Conservation (phyloP, 2,113 vertebrate species). For the Parotia lawesii region DNA sequence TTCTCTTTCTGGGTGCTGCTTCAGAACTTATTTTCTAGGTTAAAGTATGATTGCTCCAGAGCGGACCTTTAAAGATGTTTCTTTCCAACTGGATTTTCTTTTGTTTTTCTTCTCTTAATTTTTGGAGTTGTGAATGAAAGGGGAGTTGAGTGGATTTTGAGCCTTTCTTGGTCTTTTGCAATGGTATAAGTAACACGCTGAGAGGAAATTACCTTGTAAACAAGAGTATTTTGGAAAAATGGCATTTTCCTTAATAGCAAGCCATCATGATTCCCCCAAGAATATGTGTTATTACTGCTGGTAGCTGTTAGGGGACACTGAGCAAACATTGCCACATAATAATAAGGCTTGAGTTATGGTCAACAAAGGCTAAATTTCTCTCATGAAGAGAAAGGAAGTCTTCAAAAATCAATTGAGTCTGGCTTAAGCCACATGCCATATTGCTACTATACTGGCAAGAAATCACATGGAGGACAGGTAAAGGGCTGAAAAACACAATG, state of each 20-base stretch:
- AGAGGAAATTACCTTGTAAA: neutral
- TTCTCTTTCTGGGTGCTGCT: neutral
- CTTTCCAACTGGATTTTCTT: neutral
- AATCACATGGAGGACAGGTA: neutral
- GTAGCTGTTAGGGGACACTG: neutral
- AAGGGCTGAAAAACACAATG: neutral
- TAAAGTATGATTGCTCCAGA: neutral
- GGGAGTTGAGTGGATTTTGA: neutral
- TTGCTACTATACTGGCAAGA: neutral
- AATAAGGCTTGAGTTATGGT: neutral
- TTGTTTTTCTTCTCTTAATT: neutral
- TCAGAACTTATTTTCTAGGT: neutral
- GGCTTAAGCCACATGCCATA: neutral
- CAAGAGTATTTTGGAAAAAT: neutral
- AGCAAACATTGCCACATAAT: neutral
- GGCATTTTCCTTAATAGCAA: neutral
- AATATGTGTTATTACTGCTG: neutral
- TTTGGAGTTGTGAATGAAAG: neutral
- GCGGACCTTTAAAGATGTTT: neutral
- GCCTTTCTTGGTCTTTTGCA: neutral
- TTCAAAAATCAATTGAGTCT: neutral
- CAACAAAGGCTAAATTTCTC: neutral
- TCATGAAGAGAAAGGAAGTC: neutral
- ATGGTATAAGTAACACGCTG: neutral
- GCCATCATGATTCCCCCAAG: neutral